These are phyloP conservation scores for Diorhabda elongata DNA, from an alignment of 1,140 invertebrate genomes.

Conservation along the genomic window DNA sequence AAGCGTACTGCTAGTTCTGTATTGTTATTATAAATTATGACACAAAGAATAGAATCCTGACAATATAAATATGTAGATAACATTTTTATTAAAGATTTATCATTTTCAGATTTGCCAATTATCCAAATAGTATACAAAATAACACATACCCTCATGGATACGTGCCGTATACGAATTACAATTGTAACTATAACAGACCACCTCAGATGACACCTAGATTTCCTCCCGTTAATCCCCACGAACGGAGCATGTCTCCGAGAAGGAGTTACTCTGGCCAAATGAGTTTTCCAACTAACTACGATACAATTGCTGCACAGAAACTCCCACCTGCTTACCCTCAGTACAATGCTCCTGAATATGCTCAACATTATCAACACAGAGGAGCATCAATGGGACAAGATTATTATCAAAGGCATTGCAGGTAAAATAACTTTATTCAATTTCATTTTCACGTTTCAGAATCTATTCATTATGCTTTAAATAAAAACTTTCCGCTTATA, in stretches of 20 bases:
- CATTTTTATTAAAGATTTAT: background rate
- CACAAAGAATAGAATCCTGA: conserved; percentile 33
- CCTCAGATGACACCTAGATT: conserved; percentile 25
- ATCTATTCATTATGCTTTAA: no score
- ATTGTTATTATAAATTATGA: conserved; percentile 16
- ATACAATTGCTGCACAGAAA: conserved; percentile 28
- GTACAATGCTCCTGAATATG: conserved; percentile 38
- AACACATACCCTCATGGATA: conserved; percentile 15
- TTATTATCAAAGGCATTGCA: conserved; percentile 28
- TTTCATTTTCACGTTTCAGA: no score
- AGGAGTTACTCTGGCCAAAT: conserved; percentile 27
- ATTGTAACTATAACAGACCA: conserved; percentile 31
- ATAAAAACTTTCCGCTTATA: no score
- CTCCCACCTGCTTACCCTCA: conserved; percentile 29
- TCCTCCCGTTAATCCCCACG: conserved; percentile 19
- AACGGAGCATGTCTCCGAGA: conserved; percentile 34
- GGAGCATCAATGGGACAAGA: conserved; percentile 27
- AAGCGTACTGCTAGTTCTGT: no score
- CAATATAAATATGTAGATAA: background rate
- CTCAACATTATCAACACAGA: conserved; percentile 44
- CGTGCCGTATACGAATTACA: conserved; percentile 28
- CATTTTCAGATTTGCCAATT: conserved; percentile 5
- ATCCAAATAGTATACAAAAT: conserved; percentile 13
- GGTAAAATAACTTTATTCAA: conserved; percentile 13
- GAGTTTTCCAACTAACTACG: conserved; percentile 29